These are phyloP conservation scores for Luidia sarsii DNA, from an alignment of 53 echinoderm and acorn worm species.

Conservation along the genomic window DNA sequence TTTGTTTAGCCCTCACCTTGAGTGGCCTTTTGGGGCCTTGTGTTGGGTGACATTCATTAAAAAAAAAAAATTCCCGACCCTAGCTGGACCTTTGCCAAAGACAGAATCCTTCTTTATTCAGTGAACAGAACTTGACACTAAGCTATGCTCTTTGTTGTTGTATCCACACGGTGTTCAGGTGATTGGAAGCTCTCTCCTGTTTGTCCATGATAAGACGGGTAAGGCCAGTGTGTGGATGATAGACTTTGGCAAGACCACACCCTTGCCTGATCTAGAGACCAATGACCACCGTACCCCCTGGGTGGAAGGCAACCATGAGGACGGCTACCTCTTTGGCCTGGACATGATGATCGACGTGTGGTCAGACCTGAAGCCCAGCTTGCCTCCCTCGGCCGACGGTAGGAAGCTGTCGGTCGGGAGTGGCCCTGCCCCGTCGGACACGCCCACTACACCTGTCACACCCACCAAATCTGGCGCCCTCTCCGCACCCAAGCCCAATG, in stretches of 20 bases:
- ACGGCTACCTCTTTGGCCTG: conserved; percentile 96
- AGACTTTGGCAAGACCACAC: conserved; percentile 97
- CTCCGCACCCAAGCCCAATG: conserved; percentile 12
- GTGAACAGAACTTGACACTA: too few species aligned
- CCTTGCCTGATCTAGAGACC: conserved; percentile 58
- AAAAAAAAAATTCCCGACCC: too few species aligned
- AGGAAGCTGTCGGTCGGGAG: not conserved
- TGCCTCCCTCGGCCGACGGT: too few species aligned
- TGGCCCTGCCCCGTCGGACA: not conserved
- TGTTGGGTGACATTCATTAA: too few species aligned
- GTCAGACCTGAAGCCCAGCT: conserved; percentile 64
- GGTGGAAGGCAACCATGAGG: conserved; percentile 97
- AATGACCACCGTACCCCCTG: conserved; percentile 96
- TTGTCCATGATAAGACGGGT: conserved; percentile 92
- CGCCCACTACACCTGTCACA: not conserved
- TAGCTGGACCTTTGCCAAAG: too few species aligned
- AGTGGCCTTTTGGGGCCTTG: too few species aligned
- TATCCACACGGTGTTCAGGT: too few species aligned
- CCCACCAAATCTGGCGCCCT: not conserved
- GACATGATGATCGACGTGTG: conserved; percentile 90
- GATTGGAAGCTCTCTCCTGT: conserved; percentile 92
- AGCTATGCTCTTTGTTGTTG: too few species aligned
- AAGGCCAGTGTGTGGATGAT: conserved; percentile 97
- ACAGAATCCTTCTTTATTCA: too few species aligned
- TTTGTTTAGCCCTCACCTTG: too few species aligned